Evolutionary conservation across 2,888 invertebrate genomes (phyloP), one percentile per base, ranked within the genome.

Genomic region (Eumacrocentrus americanus): DNA sequence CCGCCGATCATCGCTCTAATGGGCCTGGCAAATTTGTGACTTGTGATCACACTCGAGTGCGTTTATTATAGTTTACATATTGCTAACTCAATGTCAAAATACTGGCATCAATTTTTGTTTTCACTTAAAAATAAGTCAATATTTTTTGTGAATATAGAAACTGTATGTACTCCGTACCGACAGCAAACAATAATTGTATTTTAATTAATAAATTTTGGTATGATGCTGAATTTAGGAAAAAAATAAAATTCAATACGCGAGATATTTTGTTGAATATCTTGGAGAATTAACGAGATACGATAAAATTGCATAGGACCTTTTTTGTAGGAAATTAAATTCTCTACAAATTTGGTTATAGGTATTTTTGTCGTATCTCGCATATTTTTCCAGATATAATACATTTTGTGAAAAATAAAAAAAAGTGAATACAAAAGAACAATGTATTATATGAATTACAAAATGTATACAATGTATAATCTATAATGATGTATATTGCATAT

Each of bases 1-100:
- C 37, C 23, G 18, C 22, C 35, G 51, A 56, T 60, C 51, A 60
- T 60, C 23, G 55, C 55, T 50, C 37, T 56, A 60, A 60, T 56
- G 50, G 46, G 20, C 6, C 50, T 47, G n/a, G 44, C 29, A 44
- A 60, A 51, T 56, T 60, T 51, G 7, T 23, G 25, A 51, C 44
- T 51, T 56, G 23, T 56, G 37, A 58, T 50, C 29, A 22, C 40
- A 4, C n/a, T 12, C 11, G 7, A 3, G 3, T 40, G 7, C 18
- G 2, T 16, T 7, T 40, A 1, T 16, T 14, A 0, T 16, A 16
- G 3, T 12, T 37, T 7, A 3, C 9, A 7, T n/a, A 35, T 35
- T 35, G 3, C 9, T 5, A 35, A 35, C 9, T 2, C 9, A n/a
- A 9, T 35, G 35, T 9, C 9, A 7, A n/a, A n/a, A 29, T 29